Conservation (phyloP, 2,888 invertebrate genomes). For the Punctoribates punctum region DNA sequence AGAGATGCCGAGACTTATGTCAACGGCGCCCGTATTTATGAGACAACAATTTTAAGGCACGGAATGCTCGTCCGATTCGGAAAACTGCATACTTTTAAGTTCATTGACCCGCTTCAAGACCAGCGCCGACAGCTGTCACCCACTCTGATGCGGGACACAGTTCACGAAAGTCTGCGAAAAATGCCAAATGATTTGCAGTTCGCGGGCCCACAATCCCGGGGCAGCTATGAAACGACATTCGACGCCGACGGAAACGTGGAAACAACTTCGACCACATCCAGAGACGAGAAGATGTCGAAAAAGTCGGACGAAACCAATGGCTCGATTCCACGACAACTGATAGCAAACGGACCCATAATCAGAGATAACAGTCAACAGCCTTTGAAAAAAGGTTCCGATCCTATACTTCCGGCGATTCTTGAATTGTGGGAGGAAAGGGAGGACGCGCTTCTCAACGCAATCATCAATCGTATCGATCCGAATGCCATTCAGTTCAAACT, state of each 20-base stretch:
- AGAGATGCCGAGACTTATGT: slow-evolving; percentile 91
- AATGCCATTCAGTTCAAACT: slow-evolving; percentile 74
- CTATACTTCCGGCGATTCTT: slow-evolving; percentile 86
- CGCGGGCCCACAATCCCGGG: slow-evolving; percentile 31
- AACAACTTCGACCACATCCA: slow-evolving; percentile 75
- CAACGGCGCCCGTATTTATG: slow-evolving; percentile 84
- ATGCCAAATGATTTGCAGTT: slow-evolving; percentile 15
- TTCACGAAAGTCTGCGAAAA: slow-evolving; percentile 27
- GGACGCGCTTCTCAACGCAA: slow-evolving; percentile 81
- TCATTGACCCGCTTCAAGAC: slow-evolving; percentile 55
- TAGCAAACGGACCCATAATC: neutral
- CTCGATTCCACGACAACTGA: neutral
- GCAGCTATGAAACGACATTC: slow-evolving; percentile 63
- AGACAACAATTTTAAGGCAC: slow-evolving; percentile 79
- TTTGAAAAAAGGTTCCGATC: slow-evolving; percentile 66
- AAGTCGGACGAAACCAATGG: slow-evolving; percentile 58
- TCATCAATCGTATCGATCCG: slow-evolving; percentile 82
- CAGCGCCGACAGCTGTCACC: slow-evolving; percentile 45
- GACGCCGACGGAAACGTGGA: slow-evolving; percentile 88
- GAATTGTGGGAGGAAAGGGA: slow-evolving; percentile 94
- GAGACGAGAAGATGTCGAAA: slow-evolving; percentile 61
- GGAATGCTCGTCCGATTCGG: slow-evolving; percentile 58
- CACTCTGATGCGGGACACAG: slow-evolving; percentile 3
- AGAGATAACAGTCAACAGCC: slow-evolving; percentile 23
- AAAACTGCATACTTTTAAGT: slow-evolving; percentile 58